Evolutionary conservation across 2,113 vertebrate species (phyloP).

Genomic region (Echinops telfairi): DNA sequence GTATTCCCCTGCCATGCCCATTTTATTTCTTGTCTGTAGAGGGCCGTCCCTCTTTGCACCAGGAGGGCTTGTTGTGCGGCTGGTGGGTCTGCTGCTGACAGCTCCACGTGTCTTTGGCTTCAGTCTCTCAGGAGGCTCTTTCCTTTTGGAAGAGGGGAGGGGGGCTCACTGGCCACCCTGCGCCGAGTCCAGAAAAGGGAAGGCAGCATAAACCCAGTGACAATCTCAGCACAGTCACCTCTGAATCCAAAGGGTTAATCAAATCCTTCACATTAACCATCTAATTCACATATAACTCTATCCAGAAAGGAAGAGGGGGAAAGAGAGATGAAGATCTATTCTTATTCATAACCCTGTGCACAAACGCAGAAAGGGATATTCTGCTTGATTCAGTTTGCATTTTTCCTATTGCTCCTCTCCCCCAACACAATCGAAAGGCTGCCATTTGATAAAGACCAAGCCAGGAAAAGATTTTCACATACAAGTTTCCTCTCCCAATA

Average conservation of each 20-base stretch:
- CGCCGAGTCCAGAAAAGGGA: not conserved
- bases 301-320: not conserved
- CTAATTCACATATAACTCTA: no score
- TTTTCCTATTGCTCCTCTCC: not conserved
- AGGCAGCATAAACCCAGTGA: not conserved
- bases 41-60: not conserved
- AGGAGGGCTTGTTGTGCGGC: not conserved
- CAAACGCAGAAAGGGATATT: not conserved
- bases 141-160: not conserved
- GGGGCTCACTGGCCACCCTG: not conserved
- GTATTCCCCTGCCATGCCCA: not conserved
- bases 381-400: not conserved
- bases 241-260: not conserved
- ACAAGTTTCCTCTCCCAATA: not conserved
- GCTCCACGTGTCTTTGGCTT: not conserved
- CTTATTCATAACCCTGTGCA: not conserved
- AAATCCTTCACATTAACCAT: not conserved
- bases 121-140: not conserved
- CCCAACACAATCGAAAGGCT: not conserved
- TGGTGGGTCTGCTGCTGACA: not conserved
- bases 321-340: not conserved
- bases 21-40: slow-evolving; percentile 54
- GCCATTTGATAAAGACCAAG: not conserved
- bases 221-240: not conserved
- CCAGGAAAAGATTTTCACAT: slow-evolving; percentile 50